Evolutionary conservation across 2,888 invertebrate genomes (phyloP), one percentile per base, ranked within the genome.

Genomic region (Sphinx pinastri): DNA sequence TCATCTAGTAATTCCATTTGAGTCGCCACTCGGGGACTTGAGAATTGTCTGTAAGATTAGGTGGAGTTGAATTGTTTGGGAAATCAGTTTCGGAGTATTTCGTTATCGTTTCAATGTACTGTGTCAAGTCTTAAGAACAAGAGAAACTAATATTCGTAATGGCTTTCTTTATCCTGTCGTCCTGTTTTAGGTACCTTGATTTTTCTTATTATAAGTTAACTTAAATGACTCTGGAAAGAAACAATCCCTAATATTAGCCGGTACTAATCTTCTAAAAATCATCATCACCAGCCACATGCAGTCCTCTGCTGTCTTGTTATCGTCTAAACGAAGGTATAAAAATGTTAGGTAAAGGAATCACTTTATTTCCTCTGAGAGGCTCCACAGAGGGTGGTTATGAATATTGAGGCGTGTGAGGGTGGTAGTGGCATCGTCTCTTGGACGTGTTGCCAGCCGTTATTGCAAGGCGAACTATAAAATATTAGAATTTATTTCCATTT

Each of bases 11-110:
- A 63, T 63, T 63, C 63, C 49, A 49, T 63, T 63, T 63, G 16
- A 63, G 49, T 63, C 63, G 25, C 63, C 63, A 49, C 63, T 49
- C 63, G 19, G 47, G 16, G 63, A 63, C 19, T 63, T 49, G 19
- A 63, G 49, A 63, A 63, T 49, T 25, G 63, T 63, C 19, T 63
- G 47, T 49, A 19, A 63, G 63, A 63, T 63, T 63, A 63, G 63
- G 47, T 49, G 63, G 63, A 63, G 49, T 63, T 63, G 63, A 19
- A 63, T 63, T 63, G 63, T 63, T 63, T 63, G 12, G 12, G 19
- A 63, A 63, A 49, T 63, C 63, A 63, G 63, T 49, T 63, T 19
- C 47, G 19, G 45, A 12, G 6, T 19, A 16, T 49, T 63, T 19
- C 13, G 13, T 19, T 58, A 14, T 58, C 5, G 13, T 58, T 58